phyloP scores from a whole-genome alignment of 2,797 vertebrate genomes.

The Fistularia tabacaria region DNA sequence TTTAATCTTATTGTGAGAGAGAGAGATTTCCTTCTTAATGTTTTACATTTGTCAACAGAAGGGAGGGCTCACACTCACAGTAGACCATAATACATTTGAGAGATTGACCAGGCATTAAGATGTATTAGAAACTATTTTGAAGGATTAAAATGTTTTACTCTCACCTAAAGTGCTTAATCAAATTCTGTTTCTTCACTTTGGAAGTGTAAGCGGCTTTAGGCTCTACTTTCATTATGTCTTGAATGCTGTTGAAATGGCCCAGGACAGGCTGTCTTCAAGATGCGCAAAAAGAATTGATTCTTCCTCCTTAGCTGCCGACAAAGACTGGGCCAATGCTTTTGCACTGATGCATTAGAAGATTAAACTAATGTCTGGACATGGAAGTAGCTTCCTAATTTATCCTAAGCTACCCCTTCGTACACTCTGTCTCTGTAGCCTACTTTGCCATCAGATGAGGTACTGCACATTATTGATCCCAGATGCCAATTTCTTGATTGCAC shows the following conservation, averaged over 20 bases:
- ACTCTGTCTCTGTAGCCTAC: slow-evolving; percentile 36
- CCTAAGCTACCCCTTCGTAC: slow-evolving; percentile 46
- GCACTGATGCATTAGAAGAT: slow-evolving; percentile 78
- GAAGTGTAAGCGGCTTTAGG: slow-evolving; percentile 63
- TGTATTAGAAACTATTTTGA: slow-evolving; percentile 74
- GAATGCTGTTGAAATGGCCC: slow-evolving; percentile 59
- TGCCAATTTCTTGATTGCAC: slow-evolving; percentile 79
- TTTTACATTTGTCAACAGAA: slow-evolving; percentile 35
- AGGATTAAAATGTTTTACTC: slow-evolving; percentile 67
- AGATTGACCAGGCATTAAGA: slow-evolving; percentile 67
- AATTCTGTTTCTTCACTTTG: slow-evolving; percentile 59
- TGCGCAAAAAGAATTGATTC: slow-evolving; percentile 69
- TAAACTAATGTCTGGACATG: slow-evolving; percentile 76
- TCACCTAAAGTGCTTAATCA: slow-evolving; percentile 64
- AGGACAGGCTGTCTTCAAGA: slow-evolving; percentile 47
- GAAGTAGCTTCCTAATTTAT: slow-evolving; percentile 74
- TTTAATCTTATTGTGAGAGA: no score
- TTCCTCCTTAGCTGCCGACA: slow-evolving; percentile 60
- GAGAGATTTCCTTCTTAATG: no score
- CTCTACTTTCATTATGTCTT: slow-evolving; percentile 58
- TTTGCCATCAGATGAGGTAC: slow-evolving; percentile 61
- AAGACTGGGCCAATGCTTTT: slow-evolving; percentile 51
- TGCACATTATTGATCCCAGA: slow-evolving; percentile 67
- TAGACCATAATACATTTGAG: slow-evolving; percentile 55
- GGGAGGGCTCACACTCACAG: slow-evolving; percentile 38